Percentiles rank a stretch among this genome's conserved stretches.
Evolutionary conservation across 2,113 vertebrate species (phyloP).

Genomic region (Bettongia penicillata): DNA sequence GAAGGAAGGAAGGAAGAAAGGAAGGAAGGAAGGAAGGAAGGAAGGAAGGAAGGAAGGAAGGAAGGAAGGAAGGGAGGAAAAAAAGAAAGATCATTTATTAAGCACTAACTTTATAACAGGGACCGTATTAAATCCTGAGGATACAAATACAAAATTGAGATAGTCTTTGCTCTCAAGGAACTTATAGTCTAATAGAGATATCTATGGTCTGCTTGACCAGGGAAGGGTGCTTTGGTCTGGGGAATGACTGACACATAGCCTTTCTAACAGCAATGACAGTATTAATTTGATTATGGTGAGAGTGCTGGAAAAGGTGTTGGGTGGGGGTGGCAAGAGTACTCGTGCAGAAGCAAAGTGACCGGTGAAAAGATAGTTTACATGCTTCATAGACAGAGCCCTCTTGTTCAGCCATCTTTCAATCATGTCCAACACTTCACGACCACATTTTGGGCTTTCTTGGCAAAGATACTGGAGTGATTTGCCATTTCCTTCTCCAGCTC

Average conservation of each 20-base stretch:
- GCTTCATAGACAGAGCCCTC: background rate
- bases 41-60: background rate
- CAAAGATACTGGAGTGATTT: background rate
- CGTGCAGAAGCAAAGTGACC: background rate
- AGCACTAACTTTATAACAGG: too few species aligned
- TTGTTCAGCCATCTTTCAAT: background rate
- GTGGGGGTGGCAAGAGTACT: background rate
- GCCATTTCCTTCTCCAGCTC: background rate
- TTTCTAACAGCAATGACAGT: background rate
- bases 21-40: background rate
- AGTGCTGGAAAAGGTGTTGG: background rate
- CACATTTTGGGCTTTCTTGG: background rate
- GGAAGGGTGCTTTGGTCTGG: too few species aligned
- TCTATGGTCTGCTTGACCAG: too few species aligned
- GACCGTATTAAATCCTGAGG: too few species aligned
- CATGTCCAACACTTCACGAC: background rate
- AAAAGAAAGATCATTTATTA: too few species aligned
- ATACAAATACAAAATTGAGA: too few species aligned
- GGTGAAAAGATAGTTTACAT: background rate
- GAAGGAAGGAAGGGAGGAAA: too few species aligned
- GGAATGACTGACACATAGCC: too few species aligned
- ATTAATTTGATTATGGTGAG: background rate
- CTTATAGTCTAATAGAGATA: too few species aligned
- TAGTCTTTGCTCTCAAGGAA: too few species aligned
- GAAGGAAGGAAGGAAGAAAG: background rate